Evolutionary conservation across 2,113 vertebrate genomes (phyloP), one percentile per base, ranked within the genome.

Genomic region (Stigmatopora argus): DNA sequence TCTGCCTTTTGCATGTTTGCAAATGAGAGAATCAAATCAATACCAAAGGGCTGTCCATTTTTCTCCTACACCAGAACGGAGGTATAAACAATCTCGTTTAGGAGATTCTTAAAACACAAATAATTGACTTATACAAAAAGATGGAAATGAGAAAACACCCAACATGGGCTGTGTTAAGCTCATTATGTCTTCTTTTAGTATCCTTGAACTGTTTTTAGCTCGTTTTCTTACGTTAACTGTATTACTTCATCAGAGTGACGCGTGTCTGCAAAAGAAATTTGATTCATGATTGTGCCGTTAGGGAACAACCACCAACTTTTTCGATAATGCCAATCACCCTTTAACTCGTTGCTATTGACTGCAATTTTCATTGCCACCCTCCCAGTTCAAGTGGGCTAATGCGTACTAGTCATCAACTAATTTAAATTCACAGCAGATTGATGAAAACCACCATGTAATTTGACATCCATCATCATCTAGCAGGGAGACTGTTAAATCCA

Each of bases 11-110:
- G 5, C 52, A 35, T 45, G 17, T 19, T 62, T 55, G 26, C 38
- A 56, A 23, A 15, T 62, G 77, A 15, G 45, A 68, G 48, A 44
- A 0, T 66, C 61, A 68, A 81, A 79, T 78, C 65, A 67, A 69
- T 78, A 51, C 11, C 58, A 59, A 63, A 67, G 18, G 31, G 15
- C 18, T 67, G 67, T 64, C 61, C 57, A 41, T 70, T 58, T 64
- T 51, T 34, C 49, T 38, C 26, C 34, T 12, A 5, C 21, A 61
- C 59, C 48, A 34, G 4, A 26, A 45, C 46, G 26, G 26, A n/a
- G 21, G 3, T 8, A n/a, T 62, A 61, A 57, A 68, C n/a, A 51
- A n/a, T n/a, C n/a, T n/a, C 6, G 9, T n/a, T 51, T 8, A 8
- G 18, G 6, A 51, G 48, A 1, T 8, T 49, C 47, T 49, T n/a